A percentile compares a stretch with the other conserved stretches of the same genome.
Conservation (phyloP, 2,888 invertebrate species). For the Rhagium mordax region DNA sequence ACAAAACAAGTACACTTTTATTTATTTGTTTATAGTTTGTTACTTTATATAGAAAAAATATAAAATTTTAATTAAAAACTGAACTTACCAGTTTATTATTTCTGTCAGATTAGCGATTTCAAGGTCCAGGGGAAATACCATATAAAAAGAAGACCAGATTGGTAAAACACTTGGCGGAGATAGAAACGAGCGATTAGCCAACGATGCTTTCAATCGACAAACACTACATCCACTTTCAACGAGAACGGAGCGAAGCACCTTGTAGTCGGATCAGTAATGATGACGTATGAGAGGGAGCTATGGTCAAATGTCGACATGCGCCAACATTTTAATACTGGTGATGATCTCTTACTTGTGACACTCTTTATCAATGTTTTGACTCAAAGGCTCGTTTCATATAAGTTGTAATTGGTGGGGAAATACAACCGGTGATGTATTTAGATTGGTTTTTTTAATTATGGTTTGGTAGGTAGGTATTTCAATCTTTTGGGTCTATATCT, state of each 20-base stretch:
- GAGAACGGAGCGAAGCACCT: slow-evolving; percentile 29
- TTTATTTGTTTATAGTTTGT: too few relatives aligned
- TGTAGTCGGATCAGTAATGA: slow-evolving; percentile 17
- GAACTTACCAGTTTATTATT: not conserved
- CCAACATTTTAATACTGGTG: slow-evolving; percentile 28
- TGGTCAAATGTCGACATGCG: slow-evolving; percentile 30
- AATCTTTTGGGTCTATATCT: too few relatives aligned
- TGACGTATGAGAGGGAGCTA: slow-evolving; percentile 16
- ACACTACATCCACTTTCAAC: slow-evolving; percentile 1
- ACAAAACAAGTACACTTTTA: too few relatives aligned
- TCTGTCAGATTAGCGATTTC: not conserved
- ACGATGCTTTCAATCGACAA: slow-evolving; percentile 9
- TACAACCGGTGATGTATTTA: too few relatives aligned
- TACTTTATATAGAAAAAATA: too few relatives aligned
- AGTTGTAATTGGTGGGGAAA: not conserved
- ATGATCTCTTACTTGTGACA: slow-evolving; percentile 1
- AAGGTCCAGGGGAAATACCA: not conserved
- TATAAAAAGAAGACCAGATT: not conserved
- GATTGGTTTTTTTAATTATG: too few relatives aligned
- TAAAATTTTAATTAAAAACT: not conserved
- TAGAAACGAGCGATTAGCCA: not conserved
- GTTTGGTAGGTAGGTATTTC: too few relatives aligned
- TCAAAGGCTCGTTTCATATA: too few relatives aligned
- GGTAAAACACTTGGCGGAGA: slow-evolving; percentile 7
- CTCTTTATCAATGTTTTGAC: slow-evolving; percentile 16